Percentiles rank a stretch among this genome's conserved stretches.
These are phyloP conservation scores for Ganaspis sp. DNA, from an alignment of 1,140 invertebrate species.

Conservation along the genomic window DNA sequence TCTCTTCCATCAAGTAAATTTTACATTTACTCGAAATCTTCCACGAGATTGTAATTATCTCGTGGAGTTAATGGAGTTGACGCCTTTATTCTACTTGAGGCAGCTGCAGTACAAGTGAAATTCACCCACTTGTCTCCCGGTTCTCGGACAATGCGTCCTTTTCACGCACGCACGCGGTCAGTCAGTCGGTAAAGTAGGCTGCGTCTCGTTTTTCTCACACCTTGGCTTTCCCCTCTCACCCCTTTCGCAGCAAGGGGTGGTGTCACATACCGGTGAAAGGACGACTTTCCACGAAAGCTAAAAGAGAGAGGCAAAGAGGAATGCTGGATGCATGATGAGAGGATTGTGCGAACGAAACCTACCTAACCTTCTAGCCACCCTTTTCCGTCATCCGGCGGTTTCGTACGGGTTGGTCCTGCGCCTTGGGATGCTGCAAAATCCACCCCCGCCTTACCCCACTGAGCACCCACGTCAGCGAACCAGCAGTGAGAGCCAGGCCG, in stretches of 20 bases:
- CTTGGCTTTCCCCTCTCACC: not conserved
- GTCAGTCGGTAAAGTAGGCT: not conserved
- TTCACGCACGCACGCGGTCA: not conserved
- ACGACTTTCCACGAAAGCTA: not conserved
- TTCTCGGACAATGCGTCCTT: not conserved
- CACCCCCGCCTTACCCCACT: conserved; percentile 47
- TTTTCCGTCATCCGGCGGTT: conserved; percentile 59
- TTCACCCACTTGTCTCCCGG: not conserved
- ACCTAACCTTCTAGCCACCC: conserved; percentile 45
- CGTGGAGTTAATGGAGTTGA: not conserved
- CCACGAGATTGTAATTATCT: not conserved
- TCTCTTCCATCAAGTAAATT: no score
- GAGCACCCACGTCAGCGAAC: conserved; percentile 53
- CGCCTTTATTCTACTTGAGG: not conserved
- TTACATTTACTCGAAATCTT: not conserved
- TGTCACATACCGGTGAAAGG: not conserved
- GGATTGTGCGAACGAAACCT: conserved; percentile 6
- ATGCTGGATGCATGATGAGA: conserved; percentile 6
- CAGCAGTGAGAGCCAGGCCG: conserved; percentile 72
- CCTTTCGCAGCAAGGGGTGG: not conserved
- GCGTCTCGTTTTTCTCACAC: not conserved
- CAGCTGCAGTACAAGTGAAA: not conserved
- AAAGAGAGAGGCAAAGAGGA: conserved; percentile 18
- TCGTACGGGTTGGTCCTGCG: conserved; percentile 65
- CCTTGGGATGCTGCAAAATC: conserved; percentile 67